phyloP scores from a whole-genome alignment of 2,797 vertebrate genomes.

The Netta rufina region DNA sequence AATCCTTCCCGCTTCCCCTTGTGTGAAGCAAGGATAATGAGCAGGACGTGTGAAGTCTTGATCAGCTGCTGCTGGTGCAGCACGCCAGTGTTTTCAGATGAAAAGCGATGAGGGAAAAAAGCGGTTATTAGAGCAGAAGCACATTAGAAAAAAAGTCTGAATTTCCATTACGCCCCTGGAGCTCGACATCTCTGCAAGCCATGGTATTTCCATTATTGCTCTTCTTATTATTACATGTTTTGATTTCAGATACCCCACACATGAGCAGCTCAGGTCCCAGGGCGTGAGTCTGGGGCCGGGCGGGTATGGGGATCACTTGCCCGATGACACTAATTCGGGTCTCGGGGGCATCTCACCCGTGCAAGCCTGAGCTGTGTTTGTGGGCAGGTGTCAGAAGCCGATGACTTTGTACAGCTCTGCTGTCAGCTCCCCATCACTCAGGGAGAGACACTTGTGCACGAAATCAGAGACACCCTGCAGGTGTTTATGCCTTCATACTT shows the following conservation, averaged over 20 bases:
- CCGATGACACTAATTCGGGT: accelerated
- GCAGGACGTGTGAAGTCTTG: constrained; percentile 33
- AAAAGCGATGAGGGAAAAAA: not conserved
- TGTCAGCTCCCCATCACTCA: not conserved
- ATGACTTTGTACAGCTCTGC: not conserved
- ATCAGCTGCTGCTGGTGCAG: constrained; percentile 41
- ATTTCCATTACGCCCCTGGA: not conserved
- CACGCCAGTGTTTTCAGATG: constrained; percentile 10
- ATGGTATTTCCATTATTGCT: not conserved
- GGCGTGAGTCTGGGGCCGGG: no score
- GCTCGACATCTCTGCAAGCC: not conserved
- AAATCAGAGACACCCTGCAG: not conserved
- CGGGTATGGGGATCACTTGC: not conserved
- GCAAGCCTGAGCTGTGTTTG: accelerated
- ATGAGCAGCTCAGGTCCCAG: not conserved
- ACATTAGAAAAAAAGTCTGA: not conserved
- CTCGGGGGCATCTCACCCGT: accelerated
- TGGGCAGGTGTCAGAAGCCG: not conserved
- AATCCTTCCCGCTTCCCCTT: constrained; percentile 37
- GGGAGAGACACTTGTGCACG: not conserved
- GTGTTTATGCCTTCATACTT: not conserved
- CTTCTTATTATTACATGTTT: not conserved
- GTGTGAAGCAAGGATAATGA: not conserved
- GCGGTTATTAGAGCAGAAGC: constrained; percentile 57
- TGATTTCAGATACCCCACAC: not conserved